Evolutionary conservation across 2,113 vertebrate species (phyloP), one percentile per base, ranked within the genome.

Genomic region (Lathamus discolor): DNA sequence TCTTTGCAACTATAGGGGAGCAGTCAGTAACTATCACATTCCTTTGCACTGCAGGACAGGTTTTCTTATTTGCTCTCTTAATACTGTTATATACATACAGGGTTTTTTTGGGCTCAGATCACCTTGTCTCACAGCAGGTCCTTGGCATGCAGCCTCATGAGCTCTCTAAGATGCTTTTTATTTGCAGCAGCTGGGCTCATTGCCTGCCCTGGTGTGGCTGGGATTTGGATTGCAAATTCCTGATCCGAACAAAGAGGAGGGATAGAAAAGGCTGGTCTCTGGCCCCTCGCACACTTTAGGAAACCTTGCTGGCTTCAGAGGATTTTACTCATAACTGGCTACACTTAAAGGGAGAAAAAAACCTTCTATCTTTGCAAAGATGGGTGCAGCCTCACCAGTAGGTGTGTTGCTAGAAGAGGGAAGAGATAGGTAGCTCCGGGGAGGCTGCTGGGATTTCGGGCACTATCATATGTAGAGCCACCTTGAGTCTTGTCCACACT

Each of bases 201-300:
- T 90, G 80, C 93, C 48, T 86, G 27, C 69, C 51, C 55, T 96
- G 80, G 28, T 86, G 73, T 57, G 37, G 41, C 78, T 66, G 74
- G 59, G 93, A 96, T 96, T 96, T 96, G 93, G 86, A 80, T 97
- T 96, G 91, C 88, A 96, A 96, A 96, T 97, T 93, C 88, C 67
- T 93, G 19, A 66, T 85, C 41, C 3, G 20, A 83, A 96, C 92
- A 94, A 96, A 94, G 96, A 84, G 11, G 13, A 27, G 35, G 59
- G 89, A 80, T 76, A 93, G 67, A 95, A 95, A 83, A 74, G 70
- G 24, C 92, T 87, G 57, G 66, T 86, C 54, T 82, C 54, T 91
- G 88, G 83, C 88, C 82, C 87, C 82, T 94, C 77, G 61, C 89
- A 93, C 85, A 46, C 90, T 94, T 83, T 1, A 43, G 43, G 61